A percentile compares a stretch with the other conserved stretches of the same genome.
phyloP scores from a whole-genome alignment of 2,113 vertebrate species.

The Sciurus niger region DNA sequence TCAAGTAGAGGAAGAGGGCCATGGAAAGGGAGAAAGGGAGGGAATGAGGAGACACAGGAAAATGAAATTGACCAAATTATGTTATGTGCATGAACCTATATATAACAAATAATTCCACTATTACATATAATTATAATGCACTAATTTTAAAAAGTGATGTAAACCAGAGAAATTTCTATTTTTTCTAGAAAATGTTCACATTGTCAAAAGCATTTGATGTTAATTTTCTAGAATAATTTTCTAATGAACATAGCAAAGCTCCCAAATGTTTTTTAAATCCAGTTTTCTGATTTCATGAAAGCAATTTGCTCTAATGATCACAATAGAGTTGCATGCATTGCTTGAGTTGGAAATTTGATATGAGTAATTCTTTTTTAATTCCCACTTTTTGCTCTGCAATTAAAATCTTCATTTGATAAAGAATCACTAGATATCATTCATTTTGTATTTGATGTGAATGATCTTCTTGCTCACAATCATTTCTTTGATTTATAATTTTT shows the following conservation, averaged over 20 bases:
- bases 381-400: background rate
- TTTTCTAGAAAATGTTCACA: slow-evolving; percentile 38
- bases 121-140: too few relatives aligned
- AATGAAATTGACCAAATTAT: too few relatives aligned
- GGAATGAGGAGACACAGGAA: too few relatives aligned
- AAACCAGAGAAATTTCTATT: background rate
- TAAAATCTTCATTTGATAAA: slow-evolving; percentile 7
- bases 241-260: background rate
- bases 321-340: background rate
- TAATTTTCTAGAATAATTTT: slow-evolving; percentile 29
- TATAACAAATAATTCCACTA: too few relatives aligned
- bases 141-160: too few relatives aligned
- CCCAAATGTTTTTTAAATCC: background rate
- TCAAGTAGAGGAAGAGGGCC: background rate
- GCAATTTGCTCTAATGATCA: background rate
- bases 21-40: too few relatives aligned
- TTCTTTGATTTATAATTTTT: background rate
- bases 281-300: background rate
- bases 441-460: background rate
- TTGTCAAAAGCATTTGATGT: background rate
- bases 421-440: background rate
- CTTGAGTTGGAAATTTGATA: background rate
- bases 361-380: background rate
- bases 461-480: background rate
- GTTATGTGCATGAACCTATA: too few relatives aligned